Evolutionary conservation across 2,888 invertebrate genomes (phyloP), one percentile per base, ranked within the genome.

Genomic region (Tetrapedia diversipes): DNA sequence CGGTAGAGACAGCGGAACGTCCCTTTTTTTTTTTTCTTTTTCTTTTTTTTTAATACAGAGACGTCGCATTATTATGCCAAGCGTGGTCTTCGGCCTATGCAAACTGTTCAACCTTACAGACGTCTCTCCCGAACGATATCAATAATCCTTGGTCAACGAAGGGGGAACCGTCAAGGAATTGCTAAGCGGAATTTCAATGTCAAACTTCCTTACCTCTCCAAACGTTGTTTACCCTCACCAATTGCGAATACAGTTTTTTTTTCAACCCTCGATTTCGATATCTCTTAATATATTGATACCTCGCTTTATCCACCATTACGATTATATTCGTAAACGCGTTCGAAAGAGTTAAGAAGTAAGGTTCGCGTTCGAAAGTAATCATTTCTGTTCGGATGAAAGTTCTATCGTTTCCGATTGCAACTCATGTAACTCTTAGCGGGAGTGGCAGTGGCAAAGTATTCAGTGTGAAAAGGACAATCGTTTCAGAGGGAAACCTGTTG

Each of bases 401-500:
- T n/a, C 4, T 24, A n/a, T 47, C 1, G 14, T 47, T 47, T 16
- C 24, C 37, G 11, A 47, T 24, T 3, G 16, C 2, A 51, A 51
- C 7, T 16, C 14, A 16, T 16, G n/a, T n/a, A n/a, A n/a, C n/a
- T n/a, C 16, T n/a, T 1, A n/a, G 2, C 32, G 49, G 2, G 56
- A 24, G n/a, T 16, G 2, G 24, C 24, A 24, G 14, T 4, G 4
- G 7, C n/a, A 19, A 19, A 4, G 51, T 2, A 16, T 10, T 3
- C 3, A 19, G 24, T 14, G n/a, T 4, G 16, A 19, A 29, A n/a
- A 16, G 45, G 43, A 32, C 1, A 2, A 19, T 51, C 19, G 34
- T 16, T 14, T 1, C 16, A 47, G n/a, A 16, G 1, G 19, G 54
- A 24, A 41, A 72, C 72, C 72, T 72, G 72, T 72, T 72, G 72